Evolutionary conservation across 2,888 invertebrate species (phyloP).

Genomic region (Caenorhabditis sp.): DNA sequence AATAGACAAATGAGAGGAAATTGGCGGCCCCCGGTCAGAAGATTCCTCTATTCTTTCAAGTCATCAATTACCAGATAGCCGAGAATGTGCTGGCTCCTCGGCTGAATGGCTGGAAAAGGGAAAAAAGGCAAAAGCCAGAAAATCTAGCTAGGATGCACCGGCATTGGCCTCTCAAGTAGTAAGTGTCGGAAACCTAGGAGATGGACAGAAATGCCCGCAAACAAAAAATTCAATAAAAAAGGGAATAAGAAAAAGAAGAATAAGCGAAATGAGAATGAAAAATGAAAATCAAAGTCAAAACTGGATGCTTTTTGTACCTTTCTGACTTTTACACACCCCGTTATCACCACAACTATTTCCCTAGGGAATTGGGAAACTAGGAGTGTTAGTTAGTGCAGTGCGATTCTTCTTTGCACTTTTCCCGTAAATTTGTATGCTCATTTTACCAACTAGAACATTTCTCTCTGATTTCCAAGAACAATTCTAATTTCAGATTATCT

Average conservation of each 20-base stretch:
- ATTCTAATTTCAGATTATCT: neutral
- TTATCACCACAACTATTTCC: conserved; percentile 11
- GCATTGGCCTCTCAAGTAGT: neutral
- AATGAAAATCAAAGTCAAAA: neutral
- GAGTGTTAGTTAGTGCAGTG: too few species aligned
- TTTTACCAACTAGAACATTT: too few species aligned
- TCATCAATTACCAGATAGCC: conserved; percentile 18
- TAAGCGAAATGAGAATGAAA: neutral
- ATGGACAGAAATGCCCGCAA: conserved; percentile 27
- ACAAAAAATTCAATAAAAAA: neutral
- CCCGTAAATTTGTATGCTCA: neutral
- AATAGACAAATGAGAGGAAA: conserved; percentile 2
- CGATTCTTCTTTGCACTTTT: neutral
- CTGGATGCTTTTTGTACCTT: conserved; percentile 8
- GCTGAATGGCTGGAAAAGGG: neutral
- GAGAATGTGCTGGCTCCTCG: neutral
- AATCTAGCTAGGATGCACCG: neutral
- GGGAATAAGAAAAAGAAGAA: neutral
- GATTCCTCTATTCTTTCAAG: neutral
- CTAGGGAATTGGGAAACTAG: too few species aligned
- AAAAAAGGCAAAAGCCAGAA: neutral
- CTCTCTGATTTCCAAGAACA: too few species aligned
- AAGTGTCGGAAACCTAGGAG: conserved; percentile 31
- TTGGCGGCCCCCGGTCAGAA: neutral
- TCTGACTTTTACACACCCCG: neutral